Conservation (phyloP, 2,888 invertebrate genomes). For the Monoplex corrugatus region DNA sequence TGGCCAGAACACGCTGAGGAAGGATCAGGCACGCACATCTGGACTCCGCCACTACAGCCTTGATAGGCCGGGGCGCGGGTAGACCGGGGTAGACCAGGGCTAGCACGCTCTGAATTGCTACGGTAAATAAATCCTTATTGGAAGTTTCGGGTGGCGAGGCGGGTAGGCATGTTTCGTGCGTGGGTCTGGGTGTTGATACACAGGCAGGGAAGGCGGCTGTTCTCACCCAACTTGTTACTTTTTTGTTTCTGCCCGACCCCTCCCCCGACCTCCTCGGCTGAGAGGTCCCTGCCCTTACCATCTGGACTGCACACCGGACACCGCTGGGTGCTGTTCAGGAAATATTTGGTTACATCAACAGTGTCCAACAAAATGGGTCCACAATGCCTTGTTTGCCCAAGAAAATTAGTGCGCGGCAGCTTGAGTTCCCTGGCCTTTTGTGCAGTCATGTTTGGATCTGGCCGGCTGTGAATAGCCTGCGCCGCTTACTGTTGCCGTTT, state of each 20-base stretch:
- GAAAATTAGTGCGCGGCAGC: slow-evolving; percentile 49
- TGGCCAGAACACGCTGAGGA: not conserved
- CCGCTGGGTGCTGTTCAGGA: not conserved
- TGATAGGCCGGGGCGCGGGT: not conserved
- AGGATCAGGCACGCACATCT: slow-evolving; percentile 40
- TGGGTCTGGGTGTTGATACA: not conserved
- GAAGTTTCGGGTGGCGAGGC: slow-evolving; percentile 35
- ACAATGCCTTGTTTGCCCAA: slow-evolving; percentile 50
- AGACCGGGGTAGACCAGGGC: not conserved
- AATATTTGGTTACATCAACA: slow-evolving; percentile 51
- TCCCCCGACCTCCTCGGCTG: not conserved
- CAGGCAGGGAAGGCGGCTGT: not conserved
- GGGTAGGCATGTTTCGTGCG: slow-evolving; percentile 1
- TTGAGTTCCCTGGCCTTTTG: slow-evolving; percentile 5
- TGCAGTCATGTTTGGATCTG: slow-evolving; percentile 30
- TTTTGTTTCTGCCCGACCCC: slow-evolving; percentile 42
- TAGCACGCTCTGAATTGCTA: slow-evolving; percentile 22
- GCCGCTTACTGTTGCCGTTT: not conserved
- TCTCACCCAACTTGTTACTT: slow-evolving; percentile 46
- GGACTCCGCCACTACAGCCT: slow-evolving; percentile 4
- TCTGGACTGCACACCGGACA: slow-evolving; percentile 46
- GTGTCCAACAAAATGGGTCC: slow-evolving; percentile 40
- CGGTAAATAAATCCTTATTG: slow-evolving; percentile 20
- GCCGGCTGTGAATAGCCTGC: not conserved
- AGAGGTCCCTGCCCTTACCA: slow-evolving; percentile 36